Base-by-base conservation (phyloP, 2,888 invertebrate species). In the Himalopsyche kuldschensis region DNA sequence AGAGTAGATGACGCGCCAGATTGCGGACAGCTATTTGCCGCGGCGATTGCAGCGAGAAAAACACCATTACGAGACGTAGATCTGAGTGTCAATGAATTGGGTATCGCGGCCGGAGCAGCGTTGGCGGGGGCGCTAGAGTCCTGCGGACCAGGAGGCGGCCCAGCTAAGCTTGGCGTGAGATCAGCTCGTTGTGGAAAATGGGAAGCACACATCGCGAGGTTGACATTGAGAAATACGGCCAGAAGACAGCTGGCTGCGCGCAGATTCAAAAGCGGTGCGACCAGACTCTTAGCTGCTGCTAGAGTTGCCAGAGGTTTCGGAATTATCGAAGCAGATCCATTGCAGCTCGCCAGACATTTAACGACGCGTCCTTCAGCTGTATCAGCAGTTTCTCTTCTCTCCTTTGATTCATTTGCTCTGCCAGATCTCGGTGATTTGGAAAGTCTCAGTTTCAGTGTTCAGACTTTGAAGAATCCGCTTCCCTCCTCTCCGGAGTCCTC, bases 321-420 rank as follows among this genome's bases (percentile, higher is more conserved):
- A 4, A 86, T 86, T 82, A 85, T 82, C n/a, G 92, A 91, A 87
- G 89, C 91, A 1, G 92, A 92, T 87, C 91, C 92, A 1, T 87
- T 92, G 79, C 87, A 92, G 55, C 85, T 92, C 63, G 92, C 92
- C n/a, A 90, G 91, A 84, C 91, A 92, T 85, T 86, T 92, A 78
- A 92, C 92, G 17, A 91, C 92, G 31, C 88, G 92, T 24, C 92
- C 92, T 3, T 92, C 92, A 4, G 91, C 92, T 85, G 92, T 91
- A 20, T 92, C 92, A 0, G 89, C 81, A 35, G 79, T 79, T 0
- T 41, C 55, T n/a, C 32, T 81, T 6, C 35, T 81, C 17, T 35
- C 81, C 6, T 47, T 83, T 55, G 55, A 55, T 24, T 55, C 55
- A 4, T 55, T 55, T 55, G 55, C 24, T 55, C 24, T 55, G 24